Evolutionary conservation across 2,888 invertebrate species (phyloP).

Genomic region (Abrostola tripartita): DNA sequence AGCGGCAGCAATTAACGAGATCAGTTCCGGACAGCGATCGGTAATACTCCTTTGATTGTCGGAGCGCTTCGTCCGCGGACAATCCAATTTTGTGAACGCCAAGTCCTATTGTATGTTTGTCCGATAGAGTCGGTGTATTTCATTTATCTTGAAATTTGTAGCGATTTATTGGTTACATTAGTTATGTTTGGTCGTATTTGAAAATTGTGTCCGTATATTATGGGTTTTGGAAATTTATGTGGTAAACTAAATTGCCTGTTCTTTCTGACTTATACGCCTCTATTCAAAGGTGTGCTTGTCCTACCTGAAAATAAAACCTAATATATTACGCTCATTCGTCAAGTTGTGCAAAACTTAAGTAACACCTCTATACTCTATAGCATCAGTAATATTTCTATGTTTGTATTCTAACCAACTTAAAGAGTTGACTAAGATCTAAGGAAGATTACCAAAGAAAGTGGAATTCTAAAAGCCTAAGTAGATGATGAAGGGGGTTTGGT

Average conservation of each 20-base stretch:
- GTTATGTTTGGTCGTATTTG: constrained; percentile 7
- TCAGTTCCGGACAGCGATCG: constrained; percentile 52
- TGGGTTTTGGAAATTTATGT: not conserved
- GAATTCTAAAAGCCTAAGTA: too few relatives aligned
- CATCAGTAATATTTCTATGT: too few relatives aligned
- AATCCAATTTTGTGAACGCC: constrained; percentile 56
- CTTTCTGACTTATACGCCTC: not conserved
- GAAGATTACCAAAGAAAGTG: too few relatives aligned
- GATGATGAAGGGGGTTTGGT: too few relatives aligned
- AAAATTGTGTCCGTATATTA: not conserved
- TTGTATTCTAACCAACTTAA: too few relatives aligned
- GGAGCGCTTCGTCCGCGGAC: constrained; percentile 50
- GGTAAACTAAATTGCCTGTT: not conserved
- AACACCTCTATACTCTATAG: too few relatives aligned
- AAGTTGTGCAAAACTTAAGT: too few relatives aligned
- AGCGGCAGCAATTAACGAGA: constrained; percentile 57
- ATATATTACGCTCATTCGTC: too few relatives aligned
- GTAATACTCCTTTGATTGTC: constrained; percentile 60
- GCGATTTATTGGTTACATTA: constrained; percentile 37
- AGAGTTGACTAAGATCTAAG: too few relatives aligned
- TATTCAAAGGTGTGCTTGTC: too few relatives aligned
- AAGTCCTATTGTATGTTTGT: constrained; percentile 44
- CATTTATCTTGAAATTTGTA: constrained; percentile 49
- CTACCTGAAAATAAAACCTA: too few relatives aligned
- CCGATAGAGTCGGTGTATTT: constrained; percentile 28